Conservation (phyloP, 2,888 invertebrate genomes). For the Bembecia ichneumoniformis region DNA sequence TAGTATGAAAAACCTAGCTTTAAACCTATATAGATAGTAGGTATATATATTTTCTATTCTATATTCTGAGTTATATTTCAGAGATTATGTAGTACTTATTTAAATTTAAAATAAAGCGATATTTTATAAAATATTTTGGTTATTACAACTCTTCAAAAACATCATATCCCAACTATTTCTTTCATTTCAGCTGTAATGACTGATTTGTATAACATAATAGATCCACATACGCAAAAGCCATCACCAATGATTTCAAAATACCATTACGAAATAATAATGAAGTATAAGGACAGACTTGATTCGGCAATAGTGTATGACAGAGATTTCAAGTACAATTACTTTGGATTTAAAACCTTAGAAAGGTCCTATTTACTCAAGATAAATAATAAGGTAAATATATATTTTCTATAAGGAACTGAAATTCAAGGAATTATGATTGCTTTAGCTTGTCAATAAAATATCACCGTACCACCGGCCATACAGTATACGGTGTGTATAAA, state of each 20-base stretch:
- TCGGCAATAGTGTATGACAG: constrained; percentile 97
- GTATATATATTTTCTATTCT: too few species aligned
- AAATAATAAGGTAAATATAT: constrained; percentile 76
- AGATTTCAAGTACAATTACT: constrained; percentile 97
- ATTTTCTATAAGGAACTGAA: not conserved
- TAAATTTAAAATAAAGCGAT: too few species aligned
- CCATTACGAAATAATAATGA: constrained; percentile 84
- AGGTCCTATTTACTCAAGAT: constrained; percentile 94
- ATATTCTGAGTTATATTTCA: too few species aligned
- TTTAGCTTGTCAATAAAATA: not conserved
- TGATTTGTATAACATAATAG: constrained; percentile 84
- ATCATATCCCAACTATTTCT: not conserved
- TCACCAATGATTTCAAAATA: constrained; percentile 91
- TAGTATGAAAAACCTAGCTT: too few species aligned
- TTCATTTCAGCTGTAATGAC: constrained; percentile 86
- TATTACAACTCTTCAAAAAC: too few species aligned
- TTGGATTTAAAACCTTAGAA: constrained; percentile 99
- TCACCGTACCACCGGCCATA: too few species aligned
- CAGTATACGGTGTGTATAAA: too few species aligned
- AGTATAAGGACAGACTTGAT: constrained; percentile 91
- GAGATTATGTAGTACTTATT: too few species aligned
- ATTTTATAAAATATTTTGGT: too few species aligned
- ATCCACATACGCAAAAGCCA: constrained; percentile 78
- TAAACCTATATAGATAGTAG: too few species aligned
- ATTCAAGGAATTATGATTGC: not conserved